Base-by-base conservation (phyloP, 2,797 vertebrate species). In the Darevskia mixta region DNA sequence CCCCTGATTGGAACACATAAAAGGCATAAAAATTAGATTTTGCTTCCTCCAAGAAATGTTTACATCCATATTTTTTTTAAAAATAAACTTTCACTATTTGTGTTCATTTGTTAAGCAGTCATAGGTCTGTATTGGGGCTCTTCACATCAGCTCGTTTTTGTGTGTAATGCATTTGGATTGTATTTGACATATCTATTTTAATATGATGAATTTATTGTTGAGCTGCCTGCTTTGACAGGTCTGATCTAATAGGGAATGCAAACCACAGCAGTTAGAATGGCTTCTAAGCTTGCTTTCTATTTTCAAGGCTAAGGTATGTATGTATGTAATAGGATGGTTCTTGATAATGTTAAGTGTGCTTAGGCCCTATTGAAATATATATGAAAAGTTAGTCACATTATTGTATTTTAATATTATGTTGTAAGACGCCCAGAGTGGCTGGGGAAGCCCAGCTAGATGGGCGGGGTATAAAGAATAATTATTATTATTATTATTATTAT, bases 11-110 rank as follows among this genome's bases (percentile, higher is more conserved):
- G 81, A 92, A 90, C 73, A 23, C 92, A 93, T 91, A 91, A 91
- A 95, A 95, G 90, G 91, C 86, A 90, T 95, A 90, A 92, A 93
- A 94, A 95, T 91, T 85, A 88, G 88, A 90, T 76, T 86, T 89
- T 91, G 88, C 90, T 69, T 89, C 92, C 89, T 66, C 27, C 1
- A 3, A 64, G 43, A 32, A 92, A 73, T 91, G 91, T 93, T 95
- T 76, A 5, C 45, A 25, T 72, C 66, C 35, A 83, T 82, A 92
- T 80, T 7, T 82, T 80, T 41, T 35, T 73, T 32, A 64, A 79
- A 66, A 41, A 69, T 35, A 7, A 41, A 67, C 49, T 83, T 72
- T 75, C 80, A 84, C 35, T 43, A 38, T 79, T 92, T 91, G 90
- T 87, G 85, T 92, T 91, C 43, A 38, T 80, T 85, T 75, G 17